Conservation (phyloP, 2,888 invertebrate species). For the Drosophila sordidula region DNA sequence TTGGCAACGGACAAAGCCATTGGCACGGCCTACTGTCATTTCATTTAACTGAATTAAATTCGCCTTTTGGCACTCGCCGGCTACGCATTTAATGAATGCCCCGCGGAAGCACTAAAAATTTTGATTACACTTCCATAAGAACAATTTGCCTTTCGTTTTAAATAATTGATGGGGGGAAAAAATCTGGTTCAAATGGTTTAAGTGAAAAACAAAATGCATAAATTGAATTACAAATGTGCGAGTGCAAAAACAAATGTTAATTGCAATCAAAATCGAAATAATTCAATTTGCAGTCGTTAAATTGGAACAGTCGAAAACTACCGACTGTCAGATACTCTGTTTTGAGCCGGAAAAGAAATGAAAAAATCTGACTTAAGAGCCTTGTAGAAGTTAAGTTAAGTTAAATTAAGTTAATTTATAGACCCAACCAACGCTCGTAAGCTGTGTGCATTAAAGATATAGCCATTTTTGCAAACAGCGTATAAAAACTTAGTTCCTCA, state of each 20-base stretch:
- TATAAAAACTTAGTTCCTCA: conserved; percentile 1
- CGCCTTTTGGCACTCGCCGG: conserved; percentile 34
- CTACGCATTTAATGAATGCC: conserved; percentile 47
- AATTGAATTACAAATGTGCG: conserved; percentile 14
- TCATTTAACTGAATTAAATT: conserved; percentile 69
- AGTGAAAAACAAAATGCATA: conserved; percentile 9
- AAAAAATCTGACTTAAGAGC: background rate
- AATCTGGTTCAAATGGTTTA: conserved; percentile 2
- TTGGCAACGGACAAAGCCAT: conserved; percentile 15
- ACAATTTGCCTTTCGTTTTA: conserved; percentile 27
- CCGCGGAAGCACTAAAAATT: conserved; percentile 40
- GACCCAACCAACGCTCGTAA: no score
- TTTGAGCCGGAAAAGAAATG: background rate
- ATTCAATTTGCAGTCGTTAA: background rate
- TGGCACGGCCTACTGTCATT: conserved; percentile 20
- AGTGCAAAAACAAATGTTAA: conserved; percentile 8
- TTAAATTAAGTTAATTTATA: no score
- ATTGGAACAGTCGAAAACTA: background rate
- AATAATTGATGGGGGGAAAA: conserved; percentile 1
- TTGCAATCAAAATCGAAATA: background rate
- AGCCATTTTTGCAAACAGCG: background rate
- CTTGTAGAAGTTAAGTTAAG: background rate
- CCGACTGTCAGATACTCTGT: background rate
- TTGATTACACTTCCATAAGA: conserved; percentile 56
- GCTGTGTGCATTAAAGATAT: background rate